Base-by-base conservation (phyloP, 2,113 vertebrate species). In the Orthonyx spaldingii region DNA sequence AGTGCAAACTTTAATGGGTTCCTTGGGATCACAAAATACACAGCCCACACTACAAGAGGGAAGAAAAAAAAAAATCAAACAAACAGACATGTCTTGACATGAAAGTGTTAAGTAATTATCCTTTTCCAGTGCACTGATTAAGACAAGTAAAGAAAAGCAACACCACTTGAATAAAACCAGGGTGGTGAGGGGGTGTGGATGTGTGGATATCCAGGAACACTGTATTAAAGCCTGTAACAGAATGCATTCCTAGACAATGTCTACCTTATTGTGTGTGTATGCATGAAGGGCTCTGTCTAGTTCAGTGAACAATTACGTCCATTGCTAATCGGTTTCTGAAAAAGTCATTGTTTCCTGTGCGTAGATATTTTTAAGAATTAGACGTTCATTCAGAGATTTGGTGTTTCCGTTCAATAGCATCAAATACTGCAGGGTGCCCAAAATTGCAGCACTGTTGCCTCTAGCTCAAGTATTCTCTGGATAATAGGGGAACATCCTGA, bases 1-100 rank as follows among this genome's bases (percentile, higher is more conserved):
- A 84, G 98, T 98, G 60, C 99, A 99, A 80, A 96, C 98, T 97
- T 98, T 98, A 89, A 99, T 99, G 6, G 99, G 98, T 84, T 99
- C 99, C 96, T 98, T 99, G 30, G 98, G 98, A 94, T 98, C 98
- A 97, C 99, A 99, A 97, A 99, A 99, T 47, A 99, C 97, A 85
- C 98, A 99, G 86, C 99, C 99, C 77, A 99, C 98, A 89, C 99
- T 99, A 95, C 23, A 98, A 96, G 26, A 93, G 26, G 83, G 18
- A 32, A 57, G 13, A 70, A 56, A 70, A 30, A 10, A 49, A 35
- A 33, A 65, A 28, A 28, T 12, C 6, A 55, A 59, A 4, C 9
- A 21, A 66, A 12, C 20, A 28, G 20, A 18, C 22, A 52, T 9
- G 20, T 27, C 35, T 81, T 55, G 20, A 46, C 53, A 49, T 28